Evolutionary conservation across 1,140 invertebrate species (phyloP).

Genomic region (Temnothorax longispinosus): DNA sequence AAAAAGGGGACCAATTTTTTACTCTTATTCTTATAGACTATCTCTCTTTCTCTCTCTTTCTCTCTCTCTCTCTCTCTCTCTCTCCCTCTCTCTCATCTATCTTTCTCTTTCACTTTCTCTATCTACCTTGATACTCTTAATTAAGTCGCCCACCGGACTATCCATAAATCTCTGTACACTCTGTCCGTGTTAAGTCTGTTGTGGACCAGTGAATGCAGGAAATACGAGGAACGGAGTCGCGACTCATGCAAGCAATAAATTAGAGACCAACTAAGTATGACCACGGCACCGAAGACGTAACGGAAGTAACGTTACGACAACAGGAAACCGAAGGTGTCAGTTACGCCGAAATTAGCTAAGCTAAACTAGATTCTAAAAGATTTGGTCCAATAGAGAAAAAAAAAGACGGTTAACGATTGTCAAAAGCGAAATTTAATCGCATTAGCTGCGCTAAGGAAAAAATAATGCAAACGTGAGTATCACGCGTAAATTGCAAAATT

Average conservation of each 20-base stretch:
- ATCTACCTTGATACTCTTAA: slow-evolving; percentile 62
- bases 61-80: not conserved
- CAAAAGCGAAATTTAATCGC: slow-evolving; percentile 26
- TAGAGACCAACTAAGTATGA: slow-evolving; percentile 65
- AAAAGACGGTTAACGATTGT: not conserved
- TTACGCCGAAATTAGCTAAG: slow-evolving; percentile 57
- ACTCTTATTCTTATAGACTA: slow-evolving; percentile 66
- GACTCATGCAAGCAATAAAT: slow-evolving; percentile 77
- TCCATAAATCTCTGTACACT: slow-evolving; percentile 67
- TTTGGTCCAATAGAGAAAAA: slow-evolving; percentile 31
- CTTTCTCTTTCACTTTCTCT: slow-evolving; percentile 35
- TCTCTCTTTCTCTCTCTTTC: slow-evolving; percentile 34
- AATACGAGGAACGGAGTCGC: slow-evolving; percentile 66
- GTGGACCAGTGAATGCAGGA: slow-evolving; percentile 64
- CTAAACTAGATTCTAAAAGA: slow-evolving; percentile 60
- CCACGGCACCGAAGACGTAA: slow-evolving; percentile 34
- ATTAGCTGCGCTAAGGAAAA: not conserved
- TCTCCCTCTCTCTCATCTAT: slow-evolving; percentile 30
- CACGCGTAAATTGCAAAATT: slow-evolving; percentile 27
- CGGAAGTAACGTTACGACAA: slow-evolving; percentile 20
- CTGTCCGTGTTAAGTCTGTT: slow-evolving; percentile 70
- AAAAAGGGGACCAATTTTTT: slow-evolving; percentile 81
- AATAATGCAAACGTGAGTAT: not conserved
- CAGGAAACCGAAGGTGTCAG: slow-evolving; percentile 35
- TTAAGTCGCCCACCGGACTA: slow-evolving; percentile 55